Evolutionary conservation across 2,888 invertebrate genomes (phyloP).

Genomic region (Parascotia fuliginaria): DNA sequence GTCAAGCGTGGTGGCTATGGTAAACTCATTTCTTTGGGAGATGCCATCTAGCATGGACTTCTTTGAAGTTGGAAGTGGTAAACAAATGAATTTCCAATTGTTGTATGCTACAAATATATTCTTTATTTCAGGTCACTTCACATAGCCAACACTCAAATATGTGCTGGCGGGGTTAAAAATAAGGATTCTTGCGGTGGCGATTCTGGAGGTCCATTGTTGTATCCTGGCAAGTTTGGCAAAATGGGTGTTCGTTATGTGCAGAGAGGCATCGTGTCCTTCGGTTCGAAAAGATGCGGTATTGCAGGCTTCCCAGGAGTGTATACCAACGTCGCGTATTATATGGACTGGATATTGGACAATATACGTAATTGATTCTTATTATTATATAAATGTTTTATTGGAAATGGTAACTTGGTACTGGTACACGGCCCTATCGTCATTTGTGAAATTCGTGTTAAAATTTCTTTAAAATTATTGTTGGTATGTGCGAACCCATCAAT

Average conservation of each 20-base stretch:
- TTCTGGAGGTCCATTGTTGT: constrained; percentile 88
- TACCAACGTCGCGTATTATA: constrained; percentile 82
- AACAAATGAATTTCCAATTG: too few relatives aligned
- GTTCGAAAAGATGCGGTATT: constrained; percentile 81
- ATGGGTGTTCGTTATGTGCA: constrained; percentile 82
- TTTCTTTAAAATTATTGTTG: too few relatives aligned
- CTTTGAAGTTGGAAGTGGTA: too few relatives aligned
- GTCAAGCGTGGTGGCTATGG: too few relatives aligned
- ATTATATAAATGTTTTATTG: not conserved
- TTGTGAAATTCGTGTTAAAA: too few relatives aligned
- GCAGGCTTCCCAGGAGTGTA: constrained; percentile 86
- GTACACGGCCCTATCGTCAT: too few relatives aligned
- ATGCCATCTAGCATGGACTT: too few relatives aligned
- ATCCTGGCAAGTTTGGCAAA: constrained; percentile 57
- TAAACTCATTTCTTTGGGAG: too few relatives aligned
- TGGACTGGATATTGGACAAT: constrained; percentile 87
- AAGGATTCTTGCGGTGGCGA: constrained; percentile 89
- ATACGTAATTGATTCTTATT: constrained; percentile 48
- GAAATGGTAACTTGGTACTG: too few relatives aligned
- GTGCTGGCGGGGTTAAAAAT: constrained; percentile 81
- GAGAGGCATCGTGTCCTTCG: constrained; percentile 86
- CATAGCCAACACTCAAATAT: constrained; percentile 79
- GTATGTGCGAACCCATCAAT: too few relatives aligned
- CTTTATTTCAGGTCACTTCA: constrained; percentile 41
- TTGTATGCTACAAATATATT: too few relatives aligned